Evolutionary conservation across 2,113 vertebrate genomes (phyloP).

Genomic region (Eclectus roratus): DNA sequence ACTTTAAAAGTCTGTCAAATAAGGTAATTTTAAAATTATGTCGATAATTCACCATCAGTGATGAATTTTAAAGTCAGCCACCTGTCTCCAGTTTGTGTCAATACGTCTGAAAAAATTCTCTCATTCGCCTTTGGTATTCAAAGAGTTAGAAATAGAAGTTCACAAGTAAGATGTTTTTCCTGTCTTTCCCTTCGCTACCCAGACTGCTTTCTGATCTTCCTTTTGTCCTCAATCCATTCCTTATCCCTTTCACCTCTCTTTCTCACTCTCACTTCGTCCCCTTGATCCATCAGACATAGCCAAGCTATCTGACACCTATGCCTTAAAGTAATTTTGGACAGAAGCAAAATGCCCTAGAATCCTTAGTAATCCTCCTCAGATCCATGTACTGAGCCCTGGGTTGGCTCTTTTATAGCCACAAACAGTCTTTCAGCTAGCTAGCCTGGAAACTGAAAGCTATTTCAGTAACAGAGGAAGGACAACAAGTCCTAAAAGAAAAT

Average conservation of each 20-base stretch:
- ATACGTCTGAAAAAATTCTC: conserved; percentile 31
- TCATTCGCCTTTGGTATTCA: not conserved
- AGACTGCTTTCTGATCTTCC: conserved; percentile 69
- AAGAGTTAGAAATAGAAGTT: conserved; percentile 69
- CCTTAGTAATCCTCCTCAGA: conserved; percentile 79
- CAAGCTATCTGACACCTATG: conserved; percentile 69
- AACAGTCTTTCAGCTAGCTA: conserved; percentile 66
- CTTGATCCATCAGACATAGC: conserved; percentile 75
- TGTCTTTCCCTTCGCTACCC: conserved; percentile 57
- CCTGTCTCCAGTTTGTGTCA: conserved; percentile 14
- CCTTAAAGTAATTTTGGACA: conserved; percentile 81
- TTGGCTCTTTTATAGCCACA: conserved; percentile 72
- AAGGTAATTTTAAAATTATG: not conserved
- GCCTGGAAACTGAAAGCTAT: conserved; percentile 73
- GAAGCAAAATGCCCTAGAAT: conserved; percentile 77
- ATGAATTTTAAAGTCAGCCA: conserved; percentile 8
- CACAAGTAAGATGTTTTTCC: conserved; percentile 70
- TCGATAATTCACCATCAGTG: not conserved
- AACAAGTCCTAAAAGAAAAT: conserved; percentile 68
- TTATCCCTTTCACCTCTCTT: conserved; percentile 78
- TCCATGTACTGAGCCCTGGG: conserved; percentile 71
- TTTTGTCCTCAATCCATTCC: conserved; percentile 72
- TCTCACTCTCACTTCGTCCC: conserved; percentile 63
- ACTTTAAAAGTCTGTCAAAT: not conserved
- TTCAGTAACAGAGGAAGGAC: conserved; percentile 61